Percentiles rank a stretch among this genome's conserved stretches.
Conservation (phyloP, 1,140 invertebrate species). For the Formica selysi region DNA sequence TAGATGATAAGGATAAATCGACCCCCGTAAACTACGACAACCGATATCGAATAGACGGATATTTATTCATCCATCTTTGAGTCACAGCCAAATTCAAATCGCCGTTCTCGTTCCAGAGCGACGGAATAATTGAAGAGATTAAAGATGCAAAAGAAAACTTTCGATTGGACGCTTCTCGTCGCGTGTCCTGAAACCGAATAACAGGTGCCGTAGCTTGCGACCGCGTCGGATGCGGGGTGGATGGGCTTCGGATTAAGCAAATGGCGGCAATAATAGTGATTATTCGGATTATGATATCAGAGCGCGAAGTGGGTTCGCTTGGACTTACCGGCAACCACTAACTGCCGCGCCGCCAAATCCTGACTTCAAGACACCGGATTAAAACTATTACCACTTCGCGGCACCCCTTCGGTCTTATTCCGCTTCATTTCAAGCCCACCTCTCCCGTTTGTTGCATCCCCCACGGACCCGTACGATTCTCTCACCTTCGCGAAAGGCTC, state of each 20-base stretch:
- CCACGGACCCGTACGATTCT: constrained; percentile 13
- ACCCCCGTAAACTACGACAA: background rate
- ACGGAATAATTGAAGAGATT: constrained; percentile 44
- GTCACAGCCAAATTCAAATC: background rate
- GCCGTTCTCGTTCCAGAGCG: background rate
- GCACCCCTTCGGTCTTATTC: constrained; percentile 48
- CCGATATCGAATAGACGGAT: background rate
- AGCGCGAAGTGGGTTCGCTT: constrained; percentile 85
- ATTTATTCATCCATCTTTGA: background rate
- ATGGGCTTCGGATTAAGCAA: constrained; percentile 84
- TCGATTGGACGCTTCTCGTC: constrained; percentile 38
- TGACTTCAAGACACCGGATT: constrained; percentile 86
- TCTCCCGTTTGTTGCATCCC: background rate
- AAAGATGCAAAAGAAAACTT: constrained; percentile 67
- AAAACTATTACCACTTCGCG: constrained; percentile 85
- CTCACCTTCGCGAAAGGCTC: constrained; percentile 26
- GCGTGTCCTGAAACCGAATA: constrained; percentile 54
- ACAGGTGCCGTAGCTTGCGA: constrained; percentile 50
- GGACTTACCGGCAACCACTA: constrained; percentile 82
- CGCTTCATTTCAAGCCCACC: constrained; percentile 4
- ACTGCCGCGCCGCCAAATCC: constrained; percentile 85
- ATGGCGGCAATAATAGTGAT: constrained; percentile 87
- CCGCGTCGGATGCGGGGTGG: constrained; percentile 13
- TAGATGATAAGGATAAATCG: background rate
- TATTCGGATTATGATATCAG: constrained; percentile 87